Evolutionary conservation across 2,113 vertebrate species (phyloP), one percentile per base, ranked within the genome.

Genomic region (Trachemys scripta): DNA sequence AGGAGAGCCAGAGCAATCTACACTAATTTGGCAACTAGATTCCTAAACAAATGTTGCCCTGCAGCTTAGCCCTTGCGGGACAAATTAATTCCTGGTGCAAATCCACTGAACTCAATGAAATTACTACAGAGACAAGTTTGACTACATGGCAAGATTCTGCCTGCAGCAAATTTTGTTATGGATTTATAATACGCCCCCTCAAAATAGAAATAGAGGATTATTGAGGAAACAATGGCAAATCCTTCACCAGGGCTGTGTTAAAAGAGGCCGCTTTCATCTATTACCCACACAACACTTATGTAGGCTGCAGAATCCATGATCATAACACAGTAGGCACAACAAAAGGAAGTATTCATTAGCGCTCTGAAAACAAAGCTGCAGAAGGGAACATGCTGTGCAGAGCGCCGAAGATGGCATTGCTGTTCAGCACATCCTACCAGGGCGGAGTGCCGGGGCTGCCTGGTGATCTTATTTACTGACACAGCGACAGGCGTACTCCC

Each of bases 231-330:
- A 53, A 85, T 4, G 45, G 85, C 81, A 95, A 85, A 94, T 56
- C 81, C 9, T 0, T 19, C 5, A 0, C 57, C 38, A 27, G 0
- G 0, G 93, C 69, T 82, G 80, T 1, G 80, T 54, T 76, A 50
- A 88, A 45, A 16, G 12, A 51, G 59, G 29, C 80, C 86, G 79
- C 49, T 42, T 16, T 65, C 38, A 94, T 88, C 93, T 84, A 1
- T 0, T 1, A 31, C 86, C 56, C 88, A 45, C 0, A 0, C 25
- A 20, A 89, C 42, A 56, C 4, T 38, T 50, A 1, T 0, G 54
- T 1, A 69, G 79, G 22, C 3, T 57, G 2, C 10, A 0, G 0
- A 38, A 6, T 1, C 59, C 3, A 0, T 2, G 8, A 29, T 0
- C 47, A 1, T 10, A 2, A 0, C 1, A 1, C 5, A 8, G 59